These are phyloP conservation scores for Balearica regulorum DNA, from an alignment of 2,797 vertebrate genomes.

Conservation along the genomic window DNA sequence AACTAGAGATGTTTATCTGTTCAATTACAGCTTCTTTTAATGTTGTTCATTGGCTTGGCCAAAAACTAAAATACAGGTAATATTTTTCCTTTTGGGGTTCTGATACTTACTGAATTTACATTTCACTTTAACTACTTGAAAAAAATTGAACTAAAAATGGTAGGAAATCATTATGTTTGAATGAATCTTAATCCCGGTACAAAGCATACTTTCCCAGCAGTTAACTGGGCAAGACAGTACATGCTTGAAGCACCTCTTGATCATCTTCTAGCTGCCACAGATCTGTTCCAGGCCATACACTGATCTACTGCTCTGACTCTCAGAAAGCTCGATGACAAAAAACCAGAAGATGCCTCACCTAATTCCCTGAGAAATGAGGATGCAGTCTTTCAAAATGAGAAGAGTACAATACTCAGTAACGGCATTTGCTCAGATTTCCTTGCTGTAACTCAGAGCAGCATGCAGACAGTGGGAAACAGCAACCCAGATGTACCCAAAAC, in stretches of 20 bases:
- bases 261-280: neutral
- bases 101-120: neutral
- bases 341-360: neutral
- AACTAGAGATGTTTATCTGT: neutral
- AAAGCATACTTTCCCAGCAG: neutral
- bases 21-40: neutral
- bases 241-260: neutral
- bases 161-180: neutral
- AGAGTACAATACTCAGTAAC: neutral
- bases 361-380: neutral
- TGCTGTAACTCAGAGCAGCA: neutral
- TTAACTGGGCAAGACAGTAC: neutral
- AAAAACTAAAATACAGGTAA: neutral
- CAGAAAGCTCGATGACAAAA: neutral
- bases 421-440: rapidly evolving
- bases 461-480: neutral
- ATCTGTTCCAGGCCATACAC: neutral
- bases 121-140: neutral
- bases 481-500: neutral
- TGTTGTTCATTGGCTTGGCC: neutral
- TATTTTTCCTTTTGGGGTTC: neutral
- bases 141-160: neutral
- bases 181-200: neutral
- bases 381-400: rapidly evolving
- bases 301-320: neutral